Evolutionary conservation across 2,888 invertebrate genomes (phyloP).

Genomic region (Scelioninae gen. 2): DNA sequence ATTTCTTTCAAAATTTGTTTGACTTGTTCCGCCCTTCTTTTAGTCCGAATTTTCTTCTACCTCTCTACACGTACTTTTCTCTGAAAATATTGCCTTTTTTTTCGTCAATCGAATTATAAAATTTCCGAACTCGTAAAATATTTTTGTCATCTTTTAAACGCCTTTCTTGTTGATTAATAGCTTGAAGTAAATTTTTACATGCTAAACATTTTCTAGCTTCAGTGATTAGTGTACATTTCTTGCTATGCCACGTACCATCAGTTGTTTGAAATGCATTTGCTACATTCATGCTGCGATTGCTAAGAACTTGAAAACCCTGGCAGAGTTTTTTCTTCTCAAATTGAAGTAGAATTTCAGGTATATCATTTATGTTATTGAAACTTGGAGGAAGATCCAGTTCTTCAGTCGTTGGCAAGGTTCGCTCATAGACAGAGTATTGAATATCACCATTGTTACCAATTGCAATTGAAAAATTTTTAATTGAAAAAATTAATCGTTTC

Average conservation of each 20-base stretch:
- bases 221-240: slow-evolving; percentile 19
- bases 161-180: slow-evolving; percentile 14
- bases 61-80: slow-evolving; percentile 22
- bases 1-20: slow-evolving; percentile 7
- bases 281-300: neutral
- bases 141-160: slow-evolving; percentile 3
- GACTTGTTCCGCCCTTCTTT: too few species aligned
- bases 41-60: too few species aligned
- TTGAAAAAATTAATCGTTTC: too few species aligned
- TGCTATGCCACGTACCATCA: slow-evolving; percentile 16
- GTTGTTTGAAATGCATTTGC: neutral
- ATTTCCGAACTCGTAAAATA: slow-evolving; percentile 2
- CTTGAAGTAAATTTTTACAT: slow-evolving; percentile 17
- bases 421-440: too few species aligned
- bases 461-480: too few species aligned
- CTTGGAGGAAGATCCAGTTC: too few species aligned
- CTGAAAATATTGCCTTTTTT: slow-evolving; percentile 9
- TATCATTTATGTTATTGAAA: too few species aligned
- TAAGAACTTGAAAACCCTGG: slow-evolving; percentile 7
- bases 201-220: slow-evolving; percentile 23
- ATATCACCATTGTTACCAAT: too few species aligned
- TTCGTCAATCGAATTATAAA: slow-evolving; percentile 6
- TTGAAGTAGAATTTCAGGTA: slow-evolving; percentile 13
- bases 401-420: too few species aligned
- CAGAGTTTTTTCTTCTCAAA: slow-evolving; percentile 32